Conservation (phyloP, 64 coral and sea anemone species). For the Stylophora pistillata region DNA sequence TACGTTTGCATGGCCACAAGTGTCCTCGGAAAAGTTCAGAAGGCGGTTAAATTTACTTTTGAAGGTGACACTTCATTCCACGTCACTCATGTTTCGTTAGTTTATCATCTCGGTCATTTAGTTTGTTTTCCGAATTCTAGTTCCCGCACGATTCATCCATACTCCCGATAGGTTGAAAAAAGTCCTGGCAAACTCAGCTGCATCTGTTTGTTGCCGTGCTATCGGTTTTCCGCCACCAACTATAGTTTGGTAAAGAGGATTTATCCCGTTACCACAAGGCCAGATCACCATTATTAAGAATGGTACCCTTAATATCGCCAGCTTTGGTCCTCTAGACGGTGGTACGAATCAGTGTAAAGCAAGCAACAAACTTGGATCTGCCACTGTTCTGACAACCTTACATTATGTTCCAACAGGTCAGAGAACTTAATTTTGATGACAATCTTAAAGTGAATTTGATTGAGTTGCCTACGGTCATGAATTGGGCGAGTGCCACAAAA, state of each 20-base stretch:
- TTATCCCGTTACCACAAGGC: background rate
- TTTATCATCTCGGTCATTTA: background rate
- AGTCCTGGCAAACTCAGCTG: background rate
- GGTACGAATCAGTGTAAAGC: background rate
- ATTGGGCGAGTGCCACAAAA: too few relatives aligned
- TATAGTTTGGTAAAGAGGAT: background rate
- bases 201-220: background rate
- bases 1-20: constrained; percentile 19
- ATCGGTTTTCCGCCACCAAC: background rate
- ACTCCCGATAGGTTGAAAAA: background rate
- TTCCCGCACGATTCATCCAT: background rate
- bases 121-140: background rate
- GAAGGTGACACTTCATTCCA: background rate
- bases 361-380: background rate
- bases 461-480: too few relatives aligned
- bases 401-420: background rate
- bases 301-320: background rate
- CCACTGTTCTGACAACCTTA: background rate
- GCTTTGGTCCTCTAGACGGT: background rate
- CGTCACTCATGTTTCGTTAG: too few relatives aligned
- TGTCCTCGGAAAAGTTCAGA: background rate
- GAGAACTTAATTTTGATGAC: too few relatives aligned
- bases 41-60: background rate
- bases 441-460: too few relatives aligned
- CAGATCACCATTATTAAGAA: background rate